Base-by-base conservation (phyloP, 2,888 invertebrate genomes). In the Trichogramma evanescens region DNA sequence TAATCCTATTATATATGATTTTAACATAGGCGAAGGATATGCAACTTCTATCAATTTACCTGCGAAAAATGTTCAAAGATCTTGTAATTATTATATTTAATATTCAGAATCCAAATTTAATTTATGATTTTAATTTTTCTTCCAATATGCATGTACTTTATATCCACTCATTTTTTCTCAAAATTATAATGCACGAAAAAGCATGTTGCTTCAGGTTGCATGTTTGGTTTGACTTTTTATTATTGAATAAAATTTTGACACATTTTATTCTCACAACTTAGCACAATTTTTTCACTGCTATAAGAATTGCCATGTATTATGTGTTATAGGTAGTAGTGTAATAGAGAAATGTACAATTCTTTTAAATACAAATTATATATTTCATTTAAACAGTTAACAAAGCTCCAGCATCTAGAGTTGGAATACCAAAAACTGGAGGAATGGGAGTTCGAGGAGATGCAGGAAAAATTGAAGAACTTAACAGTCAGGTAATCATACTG, bases 401-500 rank as follows among this genome's bases (percentile, higher is more conserved):
- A 79, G 80, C 80, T 62, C 80, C 78, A 68, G 70, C 80, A 44
- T 78, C 76, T 60, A 79, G 80, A 63, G 79, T 80, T 39, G 70
- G 74, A 42, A 70, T 74, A 62, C 69, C 73, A 51, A 79, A 77
- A 66, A 67, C 72, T 42, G 73, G 69, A 54, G 62, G 69, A 42
- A 73, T 79, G 62, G 77, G 76, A 66, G 81, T 78, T 70, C 80
- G 80, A 56, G 82, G 81, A 4, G 84, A 84, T 69, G 67, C 73
- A 50, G 81, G 81, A 51, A 82, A 83, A 78, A 72, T 86, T 55
- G 85, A 86, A 60, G 86, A 86, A 73, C 79, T 86, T 41, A 80
- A 76, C 66, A 79, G 81, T 68, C 84, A 85, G 80, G 82, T 77
- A 68, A 13, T 40, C 50, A 8, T 5, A 50, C 3, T 10, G 48